Evolutionary conservation across 2,797 vertebrate species (phyloP).

Genomic region (Phrynocephalus forsythii): DNA sequence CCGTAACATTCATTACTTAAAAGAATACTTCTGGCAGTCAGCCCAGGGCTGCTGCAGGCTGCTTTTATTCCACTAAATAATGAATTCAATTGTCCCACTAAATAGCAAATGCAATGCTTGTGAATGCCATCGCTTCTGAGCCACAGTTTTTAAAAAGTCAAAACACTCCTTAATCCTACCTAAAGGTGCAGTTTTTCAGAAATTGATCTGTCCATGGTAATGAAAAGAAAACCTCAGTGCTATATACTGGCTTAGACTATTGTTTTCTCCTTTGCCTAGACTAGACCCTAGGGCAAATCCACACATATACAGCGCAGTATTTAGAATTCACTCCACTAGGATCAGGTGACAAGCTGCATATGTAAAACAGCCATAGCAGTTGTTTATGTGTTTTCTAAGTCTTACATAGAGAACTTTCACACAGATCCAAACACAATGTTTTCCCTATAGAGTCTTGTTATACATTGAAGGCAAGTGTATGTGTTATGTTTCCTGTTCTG

Average conservation of each 20-base stretch:
- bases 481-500: neutral
- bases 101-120: neutral
- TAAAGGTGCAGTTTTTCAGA: neutral
- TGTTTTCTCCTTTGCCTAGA: neutral
- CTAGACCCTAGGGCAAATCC: neutral
- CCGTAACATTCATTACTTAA: neutral
- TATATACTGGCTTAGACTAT: neutral
- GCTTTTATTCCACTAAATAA: slow-evolving; percentile 20
- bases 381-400: neutral
- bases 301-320: too few species aligned
- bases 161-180: neutral
- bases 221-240: neutral
- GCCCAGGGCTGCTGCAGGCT: neutral
- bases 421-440: neutral
- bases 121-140: neutral
- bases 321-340: too few species aligned
- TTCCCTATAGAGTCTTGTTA: neutral
- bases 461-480: neutral
- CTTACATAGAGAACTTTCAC: neutral
- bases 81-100: neutral
- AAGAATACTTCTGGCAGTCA: slow-evolving; percentile 7
- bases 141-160: neutral
- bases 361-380: neutral
- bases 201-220: neutral
- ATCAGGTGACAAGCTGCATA: neutral